Conservation (phyloP, 2,797 vertebrate species). For the Ctenochaetus hawaiiensis region DNA sequence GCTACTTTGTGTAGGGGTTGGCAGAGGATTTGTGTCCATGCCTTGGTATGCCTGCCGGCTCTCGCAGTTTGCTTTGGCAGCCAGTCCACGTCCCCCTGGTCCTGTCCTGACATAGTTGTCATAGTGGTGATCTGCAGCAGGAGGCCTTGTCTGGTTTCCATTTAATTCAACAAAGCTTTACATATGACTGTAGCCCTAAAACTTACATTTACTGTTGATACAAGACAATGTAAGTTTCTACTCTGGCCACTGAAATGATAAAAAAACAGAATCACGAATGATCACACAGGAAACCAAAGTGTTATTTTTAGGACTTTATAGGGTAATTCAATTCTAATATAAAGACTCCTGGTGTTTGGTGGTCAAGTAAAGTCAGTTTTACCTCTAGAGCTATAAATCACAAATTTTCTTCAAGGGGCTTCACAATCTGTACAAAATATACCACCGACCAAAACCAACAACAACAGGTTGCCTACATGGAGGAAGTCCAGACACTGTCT, state of each 20-base stretch:
- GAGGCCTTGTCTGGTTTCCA: slow-evolving; percentile 39
- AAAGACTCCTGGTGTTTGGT: background rate
- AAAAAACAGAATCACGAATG: background rate
- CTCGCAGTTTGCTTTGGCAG: slow-evolving; percentile 65
- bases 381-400: background rate
- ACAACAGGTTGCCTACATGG: too few species aligned
- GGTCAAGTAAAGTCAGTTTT: background rate
- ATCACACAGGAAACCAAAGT: background rate
- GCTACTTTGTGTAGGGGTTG: slow-evolving; percentile 51
- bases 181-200: background rate
- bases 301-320: background rate
- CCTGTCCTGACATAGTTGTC: slow-evolving; percentile 63
- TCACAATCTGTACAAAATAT: background rate
- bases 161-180: slow-evolving; percentile 20
- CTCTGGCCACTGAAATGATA: background rate
- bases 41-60: slow-evolving; percentile 60
- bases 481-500: too few species aligned
- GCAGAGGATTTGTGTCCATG: slow-evolving; percentile 29
- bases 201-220: background rate
- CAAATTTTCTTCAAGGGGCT: background rate
- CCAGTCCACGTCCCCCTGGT: slow-evolving; percentile 25
- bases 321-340: background rate
- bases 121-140: slow-evolving; percentile 51
- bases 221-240: background rate
- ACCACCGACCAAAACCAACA: too few species aligned